These are phyloP conservation scores for Schrankia costaestrigalis DNA, from an alignment of 2,888 invertebrate genomes.

Conservation along the genomic window DNA sequence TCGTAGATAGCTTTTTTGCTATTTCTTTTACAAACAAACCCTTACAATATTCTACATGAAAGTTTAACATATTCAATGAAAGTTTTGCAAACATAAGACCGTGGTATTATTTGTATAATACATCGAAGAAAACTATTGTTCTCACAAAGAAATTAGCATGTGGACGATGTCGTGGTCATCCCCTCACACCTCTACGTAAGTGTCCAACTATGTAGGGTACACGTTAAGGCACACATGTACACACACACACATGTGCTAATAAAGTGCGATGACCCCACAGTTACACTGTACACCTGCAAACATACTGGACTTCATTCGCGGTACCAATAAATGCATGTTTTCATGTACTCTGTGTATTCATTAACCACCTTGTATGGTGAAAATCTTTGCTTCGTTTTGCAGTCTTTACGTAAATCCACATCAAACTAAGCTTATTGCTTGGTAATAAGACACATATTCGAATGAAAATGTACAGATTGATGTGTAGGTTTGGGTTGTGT, in stretches of 20 bases:
- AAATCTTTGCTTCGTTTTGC: constrained; percentile 39
- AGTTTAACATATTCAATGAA: too few species aligned
- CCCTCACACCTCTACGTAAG: constrained; percentile 15
- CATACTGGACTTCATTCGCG: constrained; percentile 56
- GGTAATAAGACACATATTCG: too few species aligned
- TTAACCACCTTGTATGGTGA: constrained; percentile 46
- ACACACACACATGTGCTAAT: constrained; percentile 33
- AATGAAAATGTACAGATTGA: too few species aligned
- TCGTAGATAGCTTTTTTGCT: too few species aligned
- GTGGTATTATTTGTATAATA: constrained; percentile 36
- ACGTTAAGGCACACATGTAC: not conserved
- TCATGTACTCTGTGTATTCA: constrained; percentile 46
- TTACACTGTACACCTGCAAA: constrained; percentile 77
- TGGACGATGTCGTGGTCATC: constrained; percentile 46
- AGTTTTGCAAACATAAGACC: constrained; percentile 41
- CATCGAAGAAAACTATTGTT: constrained; percentile 43
- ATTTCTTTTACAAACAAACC: too few species aligned
- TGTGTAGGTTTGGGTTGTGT: too few species aligned
- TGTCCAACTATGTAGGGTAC: constrained; percentile 19
- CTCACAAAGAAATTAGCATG: constrained; percentile 68
- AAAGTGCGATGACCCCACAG: constrained; percentile 67
- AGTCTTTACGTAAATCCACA: too few species aligned
- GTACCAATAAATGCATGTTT: constrained; percentile 44
- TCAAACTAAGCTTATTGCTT: too few species aligned
- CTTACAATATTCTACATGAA: too few species aligned